Base-by-base conservation (phyloP, 2,113 vertebrate species). In the Sinocyclocheilus rhinocerous region DNA sequence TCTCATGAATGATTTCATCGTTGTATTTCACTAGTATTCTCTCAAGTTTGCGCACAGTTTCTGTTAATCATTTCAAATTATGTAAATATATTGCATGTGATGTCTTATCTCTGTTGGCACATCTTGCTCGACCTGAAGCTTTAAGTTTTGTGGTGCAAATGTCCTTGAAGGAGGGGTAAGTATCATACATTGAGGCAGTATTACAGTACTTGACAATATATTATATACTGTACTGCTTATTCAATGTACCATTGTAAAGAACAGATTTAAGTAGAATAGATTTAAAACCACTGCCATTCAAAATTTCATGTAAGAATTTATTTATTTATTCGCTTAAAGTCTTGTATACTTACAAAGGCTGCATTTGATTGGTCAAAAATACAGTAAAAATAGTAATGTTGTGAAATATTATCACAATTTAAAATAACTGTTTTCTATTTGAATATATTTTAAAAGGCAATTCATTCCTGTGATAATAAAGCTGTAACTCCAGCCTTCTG, bases 21-120 rank as follows among this genome's bases (percentile, higher is more conserved):
- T 13, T 16, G 77, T 3, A 24, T 61, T 61, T 61, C 10, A 7
- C 76, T 7, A 8, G 26, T 59, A 57, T 57, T 80, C 1, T 22
- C 4, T 52, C 15, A 52, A 52, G 50, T 52, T 52, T 52, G 12
- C 0, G 3, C 0, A 55, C 12, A 9, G 18, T n/a, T 42, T 80
- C 57, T 42, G 57, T 63, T 61, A 80, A 80, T 42, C 3, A 80
- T 80, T 80, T 61, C 2, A 81, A 81, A 45, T 36, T 2, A n/a
- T 36, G 29, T 36, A 61, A 57, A 39, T 9, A 26, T 33, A 55
- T 26, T 16, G 20, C 16, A 55, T 61, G 11, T 13, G 29, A 65
- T 26, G 1, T 65, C n/a, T 81, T 42, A 42, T 80, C 79, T 81
- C 36, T 24, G 4, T 8, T 76, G 42, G 6, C 4, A 59, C 29